Conservation (phyloP, 2,888 invertebrate species). For the Drosophila kanekoi region DNA sequence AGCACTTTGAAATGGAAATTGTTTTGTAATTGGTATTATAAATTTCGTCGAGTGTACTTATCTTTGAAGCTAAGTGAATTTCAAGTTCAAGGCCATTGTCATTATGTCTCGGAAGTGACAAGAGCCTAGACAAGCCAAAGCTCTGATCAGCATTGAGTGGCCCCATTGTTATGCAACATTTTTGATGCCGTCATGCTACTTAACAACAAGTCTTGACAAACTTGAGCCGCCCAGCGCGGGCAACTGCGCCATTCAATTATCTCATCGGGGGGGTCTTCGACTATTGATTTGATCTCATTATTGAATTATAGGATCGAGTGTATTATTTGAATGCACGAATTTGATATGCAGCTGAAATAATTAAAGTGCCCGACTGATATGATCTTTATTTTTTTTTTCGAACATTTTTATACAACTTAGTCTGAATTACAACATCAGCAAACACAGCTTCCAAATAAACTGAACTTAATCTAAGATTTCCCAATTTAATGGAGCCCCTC, state of each 20-base stretch:
- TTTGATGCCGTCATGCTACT: slow-evolving; percentile 70
- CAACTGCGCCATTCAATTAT: slow-evolving; percentile 38
- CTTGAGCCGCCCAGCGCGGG: slow-evolving; percentile 32
- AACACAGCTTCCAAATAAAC: slow-evolving; percentile 19
- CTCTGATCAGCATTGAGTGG: slow-evolving; percentile 52
- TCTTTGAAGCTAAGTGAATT: slow-evolving; percentile 33
- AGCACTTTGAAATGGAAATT: too few relatives aligned
- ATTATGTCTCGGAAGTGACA: slow-evolving; percentile 76
- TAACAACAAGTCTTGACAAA: slow-evolving; percentile 65
- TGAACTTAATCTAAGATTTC: slow-evolving; percentile 17
- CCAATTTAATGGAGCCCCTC: slow-evolving; percentile 8
- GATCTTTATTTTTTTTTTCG: slow-evolving; percentile 11
- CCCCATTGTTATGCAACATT: slow-evolving; percentile 65
- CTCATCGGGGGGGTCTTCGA: slow-evolving; percentile 21
- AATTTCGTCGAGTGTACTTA: slow-evolving; percentile 34
- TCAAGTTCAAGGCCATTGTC: slow-evolving; percentile 69
- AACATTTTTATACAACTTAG: slow-evolving; percentile 1
- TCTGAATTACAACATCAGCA: slow-evolving; percentile 21
- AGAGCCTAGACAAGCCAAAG: slow-evolving; percentile 34
- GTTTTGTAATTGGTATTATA: not conserved
- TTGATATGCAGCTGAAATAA: slow-evolving; percentile 27
- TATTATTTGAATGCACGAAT: slow-evolving; percentile 4
- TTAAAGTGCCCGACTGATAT: slow-evolving; percentile 4
- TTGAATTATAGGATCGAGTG: slow-evolving; percentile 26
- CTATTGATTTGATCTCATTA: slow-evolving; percentile 22